Base-by-base conservation (phyloP, 2,113 vertebrate species). In the Gavialis gangeticus region DNA sequence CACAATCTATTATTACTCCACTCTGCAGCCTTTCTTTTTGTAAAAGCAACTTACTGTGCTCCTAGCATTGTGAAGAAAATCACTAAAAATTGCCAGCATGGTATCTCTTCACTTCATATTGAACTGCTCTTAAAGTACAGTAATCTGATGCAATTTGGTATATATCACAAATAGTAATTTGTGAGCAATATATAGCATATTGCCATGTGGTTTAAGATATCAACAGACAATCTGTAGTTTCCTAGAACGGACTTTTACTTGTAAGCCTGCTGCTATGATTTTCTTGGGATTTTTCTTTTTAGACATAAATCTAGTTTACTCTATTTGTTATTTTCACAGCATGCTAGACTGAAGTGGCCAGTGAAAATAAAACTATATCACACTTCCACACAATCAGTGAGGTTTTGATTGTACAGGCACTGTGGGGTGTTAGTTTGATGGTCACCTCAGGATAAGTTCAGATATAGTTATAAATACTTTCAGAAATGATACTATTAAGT, bases 301-400 rank as follows among this genome's bases (percentile, higher is more conserved):
- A n/a, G 11, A 76, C 16, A 37, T 91, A 88, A 96, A 88, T 88
- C 56, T 89, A 12, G 82, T 95, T 96, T 88, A 73, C 77, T 95
- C 64, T 87, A 56, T 84, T 96, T 81, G 73, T 67, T 95, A 85
- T 95, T 91, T 93, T 93, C 87, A 95, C 90, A 91, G 90, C 91
- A 92, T 2, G 28, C 73, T 75, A 64, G 27, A 91, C 55, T 93
- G 67, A 93, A 92, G 81, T 30, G 92, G 19, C 73, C 88, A 89
- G 28, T 84, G 79, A 95, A 97, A 97, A 87, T 87, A 82, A 93
- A 92, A 90, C 16, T 64, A 67, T 62, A 84, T 81, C 83, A 55
- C 0, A 0, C 8, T 2, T 75, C 58, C 62, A 91, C 27, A 30
- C 24, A 76, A 63, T 79, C 55, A 34, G 24, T 80, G 30, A 93